Evolutionary conservation across 2,797 vertebrate species (phyloP), one percentile per base, ranked within the genome.

Genomic region (Gorsachius magnificus): DNA sequence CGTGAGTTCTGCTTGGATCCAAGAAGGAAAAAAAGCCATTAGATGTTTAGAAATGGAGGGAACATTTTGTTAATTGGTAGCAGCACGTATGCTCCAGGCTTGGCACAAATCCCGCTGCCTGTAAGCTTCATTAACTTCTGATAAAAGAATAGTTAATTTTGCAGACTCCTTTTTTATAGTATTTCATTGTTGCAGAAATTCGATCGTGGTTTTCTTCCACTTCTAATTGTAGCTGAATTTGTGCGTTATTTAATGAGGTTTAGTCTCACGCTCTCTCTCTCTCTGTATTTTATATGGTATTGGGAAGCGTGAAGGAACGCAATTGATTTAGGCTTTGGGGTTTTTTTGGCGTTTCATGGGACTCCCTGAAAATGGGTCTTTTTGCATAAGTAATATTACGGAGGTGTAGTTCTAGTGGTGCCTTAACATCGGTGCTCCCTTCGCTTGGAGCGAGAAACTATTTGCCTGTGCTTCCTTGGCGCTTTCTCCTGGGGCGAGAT

Each of bases 11-110:
- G 25, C 25, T 75, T 74, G 78, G 93, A 74, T 93, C 41, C 38
- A 29, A 72, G 70, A 25, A 72, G 84, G 68, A 22, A 50, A 57
- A 83, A 87, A 26, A 60, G 8, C 15, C 41, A 43, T 43, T 43
- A 38, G 48, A 45, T n/a, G 93, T 93, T 94, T 83, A 56, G 84
- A 13, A 90, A 29, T 21, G 80, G 92, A 14, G 15, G 83, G 86
- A 96, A 91, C 78, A 45, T 87, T 64, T 53, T 82, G 79, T 86
- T 95, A 89, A 93, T 92, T 95, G 95, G 80, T 87, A 87, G 89
- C 95, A 83, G 95, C 79, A 20, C 72, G 75, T 24, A 5, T 65
- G 90, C 89, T 94, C 75, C 92, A 82, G 90, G n/a, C 81, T 72
- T 92, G 95, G 94, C 93, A 4, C 28, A 9, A 61, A 14, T 79